Evolutionary conservation across 2,113 vertebrate species (phyloP).

Genomic region (Osmerus mordax): DNA sequence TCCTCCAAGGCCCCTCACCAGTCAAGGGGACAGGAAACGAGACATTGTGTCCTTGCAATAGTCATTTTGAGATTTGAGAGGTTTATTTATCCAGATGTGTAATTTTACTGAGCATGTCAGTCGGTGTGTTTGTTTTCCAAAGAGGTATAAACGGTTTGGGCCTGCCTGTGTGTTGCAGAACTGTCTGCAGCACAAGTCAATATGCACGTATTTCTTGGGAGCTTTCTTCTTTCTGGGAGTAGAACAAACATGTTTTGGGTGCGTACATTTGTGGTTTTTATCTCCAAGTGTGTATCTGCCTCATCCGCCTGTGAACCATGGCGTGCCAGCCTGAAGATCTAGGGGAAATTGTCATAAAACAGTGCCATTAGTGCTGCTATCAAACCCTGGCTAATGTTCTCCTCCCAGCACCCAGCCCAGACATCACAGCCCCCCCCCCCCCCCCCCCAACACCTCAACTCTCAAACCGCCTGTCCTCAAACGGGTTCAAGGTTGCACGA

Average conservation of each 20-base stretch:
- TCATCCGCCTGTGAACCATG: slow-evolving; percentile 21
- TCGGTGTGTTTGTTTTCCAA: slow-evolving; percentile 3
- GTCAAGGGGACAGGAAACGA: slow-evolving; percentile 2
- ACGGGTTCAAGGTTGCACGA: slow-evolving; percentile 28
- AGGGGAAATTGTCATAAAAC: slow-evolving; percentile 59
- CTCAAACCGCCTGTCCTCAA: slow-evolving; percentile 17
- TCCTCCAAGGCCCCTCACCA: neutral
- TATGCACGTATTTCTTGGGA: no score
- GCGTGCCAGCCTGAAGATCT: slow-evolving; percentile 56
- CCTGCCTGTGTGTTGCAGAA: no score
- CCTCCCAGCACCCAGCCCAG: neutral
- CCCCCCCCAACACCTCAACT: slow-evolving; percentile 3
- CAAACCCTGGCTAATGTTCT: slow-evolving; percentile 30
- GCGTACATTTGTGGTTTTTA: slow-evolving; percentile 33
- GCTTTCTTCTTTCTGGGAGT: no score
- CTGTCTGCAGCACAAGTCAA: no score
- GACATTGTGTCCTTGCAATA: neutral
- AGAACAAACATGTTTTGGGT: neutral
- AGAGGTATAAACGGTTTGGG: neutral
- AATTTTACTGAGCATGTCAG: neutral
- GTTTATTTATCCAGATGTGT: slow-evolving; percentile 48
- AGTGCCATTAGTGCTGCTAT: slow-evolving; percentile 43
- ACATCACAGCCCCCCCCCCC: neutral
- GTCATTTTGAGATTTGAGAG: slow-evolving; percentile 10
- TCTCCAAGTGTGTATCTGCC: slow-evolving; percentile 4